phyloP scores from a whole-genome alignment of 1,140 invertebrate genomes.

The Dinothrombium tinctorium region DNA sequence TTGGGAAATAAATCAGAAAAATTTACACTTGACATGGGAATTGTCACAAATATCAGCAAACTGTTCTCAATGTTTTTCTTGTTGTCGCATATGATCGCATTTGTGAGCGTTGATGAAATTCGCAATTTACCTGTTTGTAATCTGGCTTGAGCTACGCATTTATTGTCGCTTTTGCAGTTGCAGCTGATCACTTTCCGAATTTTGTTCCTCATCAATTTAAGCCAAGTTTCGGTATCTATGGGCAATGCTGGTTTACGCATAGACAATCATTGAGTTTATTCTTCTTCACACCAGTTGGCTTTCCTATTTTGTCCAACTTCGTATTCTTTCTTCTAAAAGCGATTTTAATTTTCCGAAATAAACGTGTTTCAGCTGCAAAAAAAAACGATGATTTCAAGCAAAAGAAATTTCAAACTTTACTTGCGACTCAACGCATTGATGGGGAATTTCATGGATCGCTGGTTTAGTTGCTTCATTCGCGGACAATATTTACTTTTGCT shows the following conservation, averaged over 20 bases:
- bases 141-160: slow-evolving; percentile 26
- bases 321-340: slow-evolving; percentile 26
- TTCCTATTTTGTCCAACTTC: slow-evolving; percentile 26
- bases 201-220: slow-evolving; percentile 20
- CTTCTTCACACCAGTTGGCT: slow-evolving; percentile 27
- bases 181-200: slow-evolving; percentile 25
- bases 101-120: slow-evolving; percentile 24
- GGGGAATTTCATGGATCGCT: slow-evolving; percentile 29
- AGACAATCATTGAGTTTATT: slow-evolving; percentile 27
- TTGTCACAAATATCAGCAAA: slow-evolving; percentile 23
- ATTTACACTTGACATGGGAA: slow-evolving; percentile 19
- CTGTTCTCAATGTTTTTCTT: slow-evolving; percentile 26
- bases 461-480: slow-evolving; percentile 23
- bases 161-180: slow-evolving; percentile 23
- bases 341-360: too few species aligned
- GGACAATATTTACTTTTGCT: slow-evolving; percentile 20
- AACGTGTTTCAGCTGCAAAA: slow-evolving; percentile 21
- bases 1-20: too few species aligned
- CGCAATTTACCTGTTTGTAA: slow-evolving; percentile 29
- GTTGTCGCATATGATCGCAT: slow-evolving; percentile 24
- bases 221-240: slow-evolving; percentile 24
- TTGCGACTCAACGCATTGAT: slow-evolving; percentile 24
- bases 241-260: slow-evolving; percentile 29
- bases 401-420: slow-evolving; percentile 28
- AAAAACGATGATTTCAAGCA: neutral